A percentile compares a stretch with the other conserved stretches of the same genome.
Evolutionary conservation across 2,888 invertebrate species (phyloP).

Genomic region (Dolichopus griseipennis): DNA sequence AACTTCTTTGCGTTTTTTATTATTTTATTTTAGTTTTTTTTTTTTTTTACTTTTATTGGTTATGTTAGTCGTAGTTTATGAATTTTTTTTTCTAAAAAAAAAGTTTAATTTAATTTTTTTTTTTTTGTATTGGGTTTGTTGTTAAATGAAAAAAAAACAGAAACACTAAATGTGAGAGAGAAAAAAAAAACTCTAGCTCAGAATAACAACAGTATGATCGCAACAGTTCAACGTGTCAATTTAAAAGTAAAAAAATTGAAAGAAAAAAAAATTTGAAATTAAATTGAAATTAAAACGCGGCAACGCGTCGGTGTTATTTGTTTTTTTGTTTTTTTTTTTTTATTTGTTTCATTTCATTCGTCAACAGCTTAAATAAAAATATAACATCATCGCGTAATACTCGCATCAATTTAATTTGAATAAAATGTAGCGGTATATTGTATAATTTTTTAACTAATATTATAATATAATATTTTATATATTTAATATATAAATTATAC

Average conservation of each 20-base stretch:
- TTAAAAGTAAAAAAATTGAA: background rate
- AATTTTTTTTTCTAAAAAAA: background rate
- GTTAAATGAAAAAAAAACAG: background rate
- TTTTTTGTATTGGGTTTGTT: background rate
- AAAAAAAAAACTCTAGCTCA: background rate
- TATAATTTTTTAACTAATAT: no score
- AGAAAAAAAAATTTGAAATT: background rate
- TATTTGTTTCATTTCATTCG: no score
- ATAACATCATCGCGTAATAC: background rate
- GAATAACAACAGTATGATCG: slow-evolving; percentile 1
- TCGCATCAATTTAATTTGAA: no score
- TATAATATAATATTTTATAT: no score
- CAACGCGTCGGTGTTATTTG: slow-evolving; percentile 1
- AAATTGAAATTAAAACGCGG: background rate
- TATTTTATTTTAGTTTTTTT: no score
- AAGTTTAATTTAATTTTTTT: background rate
- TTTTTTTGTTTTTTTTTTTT: no score
- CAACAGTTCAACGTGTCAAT: slow-evolving; percentile 6
- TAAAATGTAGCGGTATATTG: no score
- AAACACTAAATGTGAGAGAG: background rate
- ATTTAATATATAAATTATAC: no score
- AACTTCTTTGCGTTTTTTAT: no score
- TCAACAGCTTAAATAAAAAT: no score
- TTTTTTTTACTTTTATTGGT: no score
- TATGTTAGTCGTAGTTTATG: background rate